Percentiles rank a stretch among this genome's conserved stretches.
Conservation (phyloP, 2,113 vertebrate genomes). For the Ceyx melanurus region DNA sequence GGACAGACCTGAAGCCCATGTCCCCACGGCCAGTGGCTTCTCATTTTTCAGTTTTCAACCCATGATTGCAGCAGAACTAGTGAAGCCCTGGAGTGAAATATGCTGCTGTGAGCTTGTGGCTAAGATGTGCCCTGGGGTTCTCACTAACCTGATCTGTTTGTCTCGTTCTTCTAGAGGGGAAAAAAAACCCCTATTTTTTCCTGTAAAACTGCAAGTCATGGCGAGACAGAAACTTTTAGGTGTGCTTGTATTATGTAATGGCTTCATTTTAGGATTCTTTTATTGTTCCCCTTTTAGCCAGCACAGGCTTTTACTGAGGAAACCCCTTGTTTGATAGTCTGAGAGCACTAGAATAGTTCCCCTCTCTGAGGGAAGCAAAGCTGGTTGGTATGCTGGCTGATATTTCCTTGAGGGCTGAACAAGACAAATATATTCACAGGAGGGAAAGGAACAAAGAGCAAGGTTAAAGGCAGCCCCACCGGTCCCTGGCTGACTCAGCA, state of each 20-base stretch:
- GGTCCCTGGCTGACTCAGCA: not conserved
- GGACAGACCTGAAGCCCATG: not conserved
- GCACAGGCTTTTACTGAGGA: not conserved
- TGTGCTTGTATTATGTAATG: not conserved
- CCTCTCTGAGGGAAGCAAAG: not conserved
- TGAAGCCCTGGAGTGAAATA: accelerated
- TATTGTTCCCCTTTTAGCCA: not conserved
- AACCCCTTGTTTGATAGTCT: not conserved
- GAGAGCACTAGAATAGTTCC: not conserved
- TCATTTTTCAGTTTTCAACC: not conserved
- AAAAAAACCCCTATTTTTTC: not conserved
- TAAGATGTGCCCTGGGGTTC: not conserved
- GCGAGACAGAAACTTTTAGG: not conserved
- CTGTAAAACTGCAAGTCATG: not conserved
- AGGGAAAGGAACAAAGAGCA: not conserved
- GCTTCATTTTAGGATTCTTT: not conserved
- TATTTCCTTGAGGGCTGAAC: not conserved
- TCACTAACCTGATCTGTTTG: accelerated
- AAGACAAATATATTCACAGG: not conserved
- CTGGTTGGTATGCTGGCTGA: not conserved
- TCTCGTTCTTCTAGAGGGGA: not conserved
- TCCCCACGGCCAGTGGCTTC: not conserved
- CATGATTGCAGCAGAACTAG: not conserved
- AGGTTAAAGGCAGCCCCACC: not conserved
- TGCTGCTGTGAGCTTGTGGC: not conserved